Evolutionary conservation across 2,113 vertebrate species (phyloP).

Genomic region (Xerus inauris): DNA sequence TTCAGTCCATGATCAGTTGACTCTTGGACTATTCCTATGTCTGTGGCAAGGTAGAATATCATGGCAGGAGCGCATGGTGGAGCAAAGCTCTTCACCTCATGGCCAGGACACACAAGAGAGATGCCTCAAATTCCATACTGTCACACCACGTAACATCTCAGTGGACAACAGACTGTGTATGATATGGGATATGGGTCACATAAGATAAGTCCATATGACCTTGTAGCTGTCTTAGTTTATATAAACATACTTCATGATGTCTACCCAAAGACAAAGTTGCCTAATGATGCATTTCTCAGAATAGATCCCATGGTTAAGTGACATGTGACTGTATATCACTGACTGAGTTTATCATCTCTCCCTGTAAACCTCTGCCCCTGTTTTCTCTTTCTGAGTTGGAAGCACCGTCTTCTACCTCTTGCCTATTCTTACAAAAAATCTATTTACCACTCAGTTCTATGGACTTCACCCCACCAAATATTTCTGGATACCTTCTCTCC

Average conservation of each 20-base stretch:
- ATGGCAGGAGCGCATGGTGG: background rate
- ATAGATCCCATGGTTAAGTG: background rate
- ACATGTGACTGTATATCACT: too few species aligned
- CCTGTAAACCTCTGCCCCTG: background rate
- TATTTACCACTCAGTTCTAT: background rate
- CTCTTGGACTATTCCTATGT: background rate
- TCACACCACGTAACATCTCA: too few species aligned
- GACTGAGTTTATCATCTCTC: background rate
- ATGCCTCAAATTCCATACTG: background rate
- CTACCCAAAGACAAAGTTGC: background rate
- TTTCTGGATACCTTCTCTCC: background rate
- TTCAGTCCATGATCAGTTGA: background rate
- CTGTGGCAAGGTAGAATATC: background rate
- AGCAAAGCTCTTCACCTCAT: background rate
- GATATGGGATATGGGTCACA: too few species aligned
- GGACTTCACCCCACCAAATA: background rate
- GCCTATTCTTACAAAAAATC: background rate
- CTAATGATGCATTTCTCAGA: background rate
- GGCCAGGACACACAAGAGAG: background rate
- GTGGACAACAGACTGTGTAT: too few species aligned
- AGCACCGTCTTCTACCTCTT: background rate
- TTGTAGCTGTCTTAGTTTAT: background rate
- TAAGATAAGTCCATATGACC: background rate
- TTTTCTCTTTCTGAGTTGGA: background rate
- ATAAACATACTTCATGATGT: background rate